Conservation (phyloP, 2,113 vertebrate genomes). For the Daphoenositta chrysoptera region DNA sequence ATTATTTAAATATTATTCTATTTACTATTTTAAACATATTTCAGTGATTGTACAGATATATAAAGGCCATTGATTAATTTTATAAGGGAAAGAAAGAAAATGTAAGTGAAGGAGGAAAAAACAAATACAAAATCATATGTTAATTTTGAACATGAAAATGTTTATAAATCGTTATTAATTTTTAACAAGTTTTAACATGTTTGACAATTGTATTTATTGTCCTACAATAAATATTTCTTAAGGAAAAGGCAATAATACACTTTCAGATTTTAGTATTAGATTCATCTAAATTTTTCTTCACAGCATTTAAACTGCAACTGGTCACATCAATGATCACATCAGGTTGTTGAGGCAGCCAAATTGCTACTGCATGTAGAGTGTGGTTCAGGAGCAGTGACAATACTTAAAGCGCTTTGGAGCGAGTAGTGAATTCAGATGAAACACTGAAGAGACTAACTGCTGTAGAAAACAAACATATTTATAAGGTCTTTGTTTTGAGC, state of each 20-base stretch:
- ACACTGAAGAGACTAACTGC: constrained; percentile 18
- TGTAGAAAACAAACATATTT: constrained; percentile 38
- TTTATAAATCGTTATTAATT: not conserved
- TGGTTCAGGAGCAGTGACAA: constrained; percentile 41
- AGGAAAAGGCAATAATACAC: not conserved
- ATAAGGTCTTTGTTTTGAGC: constrained; percentile 46
- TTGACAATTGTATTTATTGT: not conserved
- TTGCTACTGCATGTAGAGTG: constrained; percentile 29
- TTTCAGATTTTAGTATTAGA: constrained; percentile 3
- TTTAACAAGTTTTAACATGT: not conserved
- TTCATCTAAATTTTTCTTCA: not conserved
- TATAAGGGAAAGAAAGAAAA: not conserved
- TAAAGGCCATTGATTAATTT: not conserved
- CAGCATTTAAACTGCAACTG: constrained; percentile 18
- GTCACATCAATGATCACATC: constrained; percentile 38
- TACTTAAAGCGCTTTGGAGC: constrained; percentile 1
- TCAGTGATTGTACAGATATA: constrained; percentile 7
- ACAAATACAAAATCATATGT: not conserved
- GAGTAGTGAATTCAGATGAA: constrained; percentile 17
- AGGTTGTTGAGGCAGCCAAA: constrained; percentile 48
- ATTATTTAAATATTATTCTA: not conserved
- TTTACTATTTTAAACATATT: constrained; percentile 2
- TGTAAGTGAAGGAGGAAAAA: not conserved
- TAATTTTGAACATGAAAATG: not conserved
- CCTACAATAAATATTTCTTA: not conserved